These are phyloP conservation scores for Catharus ustulatus DNA, from an alignment of 2,797 vertebrate genomes.

Conservation along the genomic window DNA sequence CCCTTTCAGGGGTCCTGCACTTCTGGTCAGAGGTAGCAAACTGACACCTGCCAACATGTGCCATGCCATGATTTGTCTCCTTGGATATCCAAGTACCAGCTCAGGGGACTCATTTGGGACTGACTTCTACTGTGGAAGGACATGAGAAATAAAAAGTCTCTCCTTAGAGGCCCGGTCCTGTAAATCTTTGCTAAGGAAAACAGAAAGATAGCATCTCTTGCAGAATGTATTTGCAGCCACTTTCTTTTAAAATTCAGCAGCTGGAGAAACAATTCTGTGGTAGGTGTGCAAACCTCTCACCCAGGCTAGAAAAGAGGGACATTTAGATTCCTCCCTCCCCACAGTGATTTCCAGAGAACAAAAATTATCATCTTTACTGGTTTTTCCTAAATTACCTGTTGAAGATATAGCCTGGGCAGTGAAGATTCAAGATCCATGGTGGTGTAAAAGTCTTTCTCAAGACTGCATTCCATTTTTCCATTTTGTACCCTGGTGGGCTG, in stretches of 20 bases:
- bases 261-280: neutral
- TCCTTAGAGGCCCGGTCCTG: neutral
- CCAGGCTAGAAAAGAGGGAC: neutral
- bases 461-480: neutral
- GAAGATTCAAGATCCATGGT: neutral
- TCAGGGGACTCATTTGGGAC: neutral
- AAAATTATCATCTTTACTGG: neutral
- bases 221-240: neutral
- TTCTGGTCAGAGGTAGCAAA: neutral
- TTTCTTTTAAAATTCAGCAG: neutral
- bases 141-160: neutral
- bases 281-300: neutral
- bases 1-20: neutral
- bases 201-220: neutral
- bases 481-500: neutral
- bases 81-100: neutral
- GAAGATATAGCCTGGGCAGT: neutral
- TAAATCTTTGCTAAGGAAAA: neutral
- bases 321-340: neutral
- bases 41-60: neutral
- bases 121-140: neutral
- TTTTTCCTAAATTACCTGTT: neutral
- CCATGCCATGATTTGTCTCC: neutral
- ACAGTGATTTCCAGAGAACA: neutral
- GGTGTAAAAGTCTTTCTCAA: neutral